Percentiles rank a stretch among this genome's conserved stretches.
phyloP scores from a whole-genome alignment of 2,797 vertebrate genomes.

The Etheostoma perlongum region DNA sequence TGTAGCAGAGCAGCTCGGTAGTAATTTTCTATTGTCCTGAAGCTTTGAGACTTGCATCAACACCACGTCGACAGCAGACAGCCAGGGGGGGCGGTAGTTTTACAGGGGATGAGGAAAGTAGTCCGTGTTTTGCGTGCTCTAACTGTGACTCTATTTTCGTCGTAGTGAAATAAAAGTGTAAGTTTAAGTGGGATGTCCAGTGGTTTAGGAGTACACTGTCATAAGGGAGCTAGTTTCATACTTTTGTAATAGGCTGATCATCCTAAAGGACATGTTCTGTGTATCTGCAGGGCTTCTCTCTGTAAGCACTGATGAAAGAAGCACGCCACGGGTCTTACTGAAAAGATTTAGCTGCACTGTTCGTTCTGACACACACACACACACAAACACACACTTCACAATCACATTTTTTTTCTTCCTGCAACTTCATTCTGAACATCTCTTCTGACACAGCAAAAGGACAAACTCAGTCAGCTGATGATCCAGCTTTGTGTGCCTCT shows the following conservation, averaged over 20 bases:
- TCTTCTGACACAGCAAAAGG: neutral
- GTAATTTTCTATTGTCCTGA: neutral
- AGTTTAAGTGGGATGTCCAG: neutral
- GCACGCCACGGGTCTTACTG: neutral
- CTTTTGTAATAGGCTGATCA: too few species aligned
- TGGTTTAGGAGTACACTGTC: neutral
- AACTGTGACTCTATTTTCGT: neutral
- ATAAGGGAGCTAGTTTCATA: neutral
- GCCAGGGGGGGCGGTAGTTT: neutral
- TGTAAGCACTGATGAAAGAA: conserved; percentile 5
- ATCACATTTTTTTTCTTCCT: too few species aligned
- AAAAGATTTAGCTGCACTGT: too few species aligned
- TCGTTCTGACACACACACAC: too few species aligned
- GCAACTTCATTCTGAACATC: too few species aligned
- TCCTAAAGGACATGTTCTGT: conserved; percentile 10
- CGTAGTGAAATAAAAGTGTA: neutral
- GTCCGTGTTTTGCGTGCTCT: neutral
- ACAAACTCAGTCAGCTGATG: neutral
- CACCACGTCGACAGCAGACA: neutral
- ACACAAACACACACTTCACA: too few species aligned
- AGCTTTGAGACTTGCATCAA: neutral
- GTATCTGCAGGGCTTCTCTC: neutral
- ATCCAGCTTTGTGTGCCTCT: neutral
- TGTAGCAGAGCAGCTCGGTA: neutral
- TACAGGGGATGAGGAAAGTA: neutral